These are phyloP conservation scores for Stramonita haemastoma DNA, from an alignment of 2,888 invertebrate genomes.

Conservation along the genomic window DNA sequence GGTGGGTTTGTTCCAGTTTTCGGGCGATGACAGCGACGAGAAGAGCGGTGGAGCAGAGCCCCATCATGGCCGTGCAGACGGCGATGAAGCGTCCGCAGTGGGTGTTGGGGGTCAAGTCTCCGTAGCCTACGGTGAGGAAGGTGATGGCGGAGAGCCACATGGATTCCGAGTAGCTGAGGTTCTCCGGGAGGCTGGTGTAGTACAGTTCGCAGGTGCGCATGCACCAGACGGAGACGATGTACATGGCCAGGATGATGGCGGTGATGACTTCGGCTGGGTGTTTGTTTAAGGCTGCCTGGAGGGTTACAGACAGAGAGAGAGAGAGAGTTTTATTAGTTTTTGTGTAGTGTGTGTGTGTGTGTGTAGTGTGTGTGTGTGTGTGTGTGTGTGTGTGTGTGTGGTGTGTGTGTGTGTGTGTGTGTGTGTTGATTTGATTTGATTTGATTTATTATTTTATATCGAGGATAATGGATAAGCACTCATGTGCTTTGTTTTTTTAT, in stretches of 20 bases:
- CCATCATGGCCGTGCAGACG: constrained; percentile 65
- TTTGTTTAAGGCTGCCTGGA: constrained; percentile 60
- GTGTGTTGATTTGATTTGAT: too few relatives aligned
- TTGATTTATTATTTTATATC: too few relatives aligned
- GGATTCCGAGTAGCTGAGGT: constrained; percentile 61
- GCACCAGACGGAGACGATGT: constrained; percentile 66
- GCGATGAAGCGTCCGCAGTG: constrained; percentile 71
- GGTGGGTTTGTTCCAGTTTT: constrained; percentile 65
- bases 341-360: too few relatives aligned
- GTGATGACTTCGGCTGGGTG: constrained; percentile 61
- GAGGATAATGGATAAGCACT: too few relatives aligned
- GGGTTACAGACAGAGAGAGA: background rate
- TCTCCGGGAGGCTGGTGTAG: constrained; percentile 55
- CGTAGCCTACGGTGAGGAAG: constrained; percentile 70
- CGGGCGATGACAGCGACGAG: constrained; percentile 68
- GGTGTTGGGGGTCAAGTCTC: constrained; percentile 65
- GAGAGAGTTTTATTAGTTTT: too few relatives aligned
- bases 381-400: too few relatives aligned
- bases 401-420: too few relatives aligned
- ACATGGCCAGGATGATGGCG: constrained; percentile 63
- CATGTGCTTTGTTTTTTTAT: too few relatives aligned
- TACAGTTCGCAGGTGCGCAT: constrained; percentile 71
- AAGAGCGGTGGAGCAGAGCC: constrained; percentile 66
- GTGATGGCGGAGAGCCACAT: constrained; percentile 71
- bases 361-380: too few relatives aligned